Evolutionary conservation across 2,797 vertebrate species (phyloP).

Genomic region (Odontamblyopus rebecca): DNA sequence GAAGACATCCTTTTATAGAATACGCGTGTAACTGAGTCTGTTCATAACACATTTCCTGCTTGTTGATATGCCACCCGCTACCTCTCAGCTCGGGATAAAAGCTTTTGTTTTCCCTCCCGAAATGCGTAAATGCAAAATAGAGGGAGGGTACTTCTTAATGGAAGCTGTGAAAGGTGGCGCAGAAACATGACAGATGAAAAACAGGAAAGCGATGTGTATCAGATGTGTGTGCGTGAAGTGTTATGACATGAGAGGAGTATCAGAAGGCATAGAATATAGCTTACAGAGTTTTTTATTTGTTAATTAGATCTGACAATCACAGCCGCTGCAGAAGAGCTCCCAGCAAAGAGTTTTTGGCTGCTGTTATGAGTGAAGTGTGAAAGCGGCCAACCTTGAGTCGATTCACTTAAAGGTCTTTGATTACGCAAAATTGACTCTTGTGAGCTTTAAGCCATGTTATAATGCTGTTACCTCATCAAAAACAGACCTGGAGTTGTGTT

Average conservation of each 20-base stretch:
- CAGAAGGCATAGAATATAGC: not conserved
- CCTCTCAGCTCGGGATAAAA: not conserved
- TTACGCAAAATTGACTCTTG: too few species aligned
- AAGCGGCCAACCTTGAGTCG: too few species aligned
- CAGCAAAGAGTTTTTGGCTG: too few species aligned
- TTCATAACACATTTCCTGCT: not conserved
- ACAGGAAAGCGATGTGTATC: not conserved
- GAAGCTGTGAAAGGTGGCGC: not conserved
- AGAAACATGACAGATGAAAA: not conserved
- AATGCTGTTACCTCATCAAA: too few species aligned
- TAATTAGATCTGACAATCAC: not conserved
- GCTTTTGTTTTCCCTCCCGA: not conserved
- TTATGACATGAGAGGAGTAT: not conserved
- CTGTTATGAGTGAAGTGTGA: too few species aligned
- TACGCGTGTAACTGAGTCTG: not conserved
- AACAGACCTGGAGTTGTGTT: too few species aligned
- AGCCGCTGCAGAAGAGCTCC: not conserved
- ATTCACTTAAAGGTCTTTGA: too few species aligned
- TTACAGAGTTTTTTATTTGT: not conserved
- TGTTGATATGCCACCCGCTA: not conserved
- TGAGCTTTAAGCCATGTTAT: too few species aligned
- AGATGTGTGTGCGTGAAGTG: not conserved
- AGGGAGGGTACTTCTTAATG: not conserved
- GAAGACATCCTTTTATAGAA: not conserved
- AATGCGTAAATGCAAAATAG: conserved; percentile 3